These are phyloP conservation scores for Chorisops tibialis DNA, from an alignment of 2,888 invertebrate species.

Conservation along the genomic window DNA sequence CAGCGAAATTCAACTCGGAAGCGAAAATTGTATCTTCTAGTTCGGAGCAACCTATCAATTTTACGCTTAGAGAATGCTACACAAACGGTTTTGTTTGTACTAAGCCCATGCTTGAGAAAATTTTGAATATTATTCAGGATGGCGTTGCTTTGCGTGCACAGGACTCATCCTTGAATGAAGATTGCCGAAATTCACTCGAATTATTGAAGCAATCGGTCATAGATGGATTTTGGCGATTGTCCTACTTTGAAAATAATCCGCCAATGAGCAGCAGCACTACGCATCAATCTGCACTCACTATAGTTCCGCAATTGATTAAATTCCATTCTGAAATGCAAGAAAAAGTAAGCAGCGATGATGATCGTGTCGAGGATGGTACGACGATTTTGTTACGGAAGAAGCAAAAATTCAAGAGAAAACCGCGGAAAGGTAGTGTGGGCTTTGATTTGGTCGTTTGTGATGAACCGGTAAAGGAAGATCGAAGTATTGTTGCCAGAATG, in stretches of 20 bases:
- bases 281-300: slow-evolving; percentile 41
- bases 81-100: slow-evolving; percentile 44
- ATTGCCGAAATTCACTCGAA: slow-evolving; percentile 39
- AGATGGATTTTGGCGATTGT: slow-evolving; percentile 47
- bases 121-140: slow-evolving; percentile 44
- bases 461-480: slow-evolving; percentile 34
- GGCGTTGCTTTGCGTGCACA: slow-evolving; percentile 47
- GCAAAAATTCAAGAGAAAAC: slow-evolving; percentile 32
- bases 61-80: too few species aligned
- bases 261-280: neutral
- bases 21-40: neutral
- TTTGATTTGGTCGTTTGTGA: slow-evolving; percentile 23
- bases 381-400: slow-evolving; percentile 42
- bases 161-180: slow-evolving; percentile 44
- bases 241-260: slow-evolving; percentile 42
- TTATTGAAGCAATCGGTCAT: slow-evolving; percentile 44
- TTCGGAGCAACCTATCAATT: slow-evolving; percentile 14
- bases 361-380: slow-evolving; percentile 42
- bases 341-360: slow-evolving; percentile 48
- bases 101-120: slow-evolving; percentile 38
- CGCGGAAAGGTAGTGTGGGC: slow-evolving; percentile 12
- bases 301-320: slow-evolving; percentile 44
- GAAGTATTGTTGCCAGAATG: slow-evolving; percentile 56
- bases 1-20: slow-evolving; percentile 2
- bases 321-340: slow-evolving; percentile 42